These are phyloP conservation scores for Chascanopsetta lugubris DNA, from an alignment of 2,113 vertebrate genomes.

Conservation along the genomic window DNA sequence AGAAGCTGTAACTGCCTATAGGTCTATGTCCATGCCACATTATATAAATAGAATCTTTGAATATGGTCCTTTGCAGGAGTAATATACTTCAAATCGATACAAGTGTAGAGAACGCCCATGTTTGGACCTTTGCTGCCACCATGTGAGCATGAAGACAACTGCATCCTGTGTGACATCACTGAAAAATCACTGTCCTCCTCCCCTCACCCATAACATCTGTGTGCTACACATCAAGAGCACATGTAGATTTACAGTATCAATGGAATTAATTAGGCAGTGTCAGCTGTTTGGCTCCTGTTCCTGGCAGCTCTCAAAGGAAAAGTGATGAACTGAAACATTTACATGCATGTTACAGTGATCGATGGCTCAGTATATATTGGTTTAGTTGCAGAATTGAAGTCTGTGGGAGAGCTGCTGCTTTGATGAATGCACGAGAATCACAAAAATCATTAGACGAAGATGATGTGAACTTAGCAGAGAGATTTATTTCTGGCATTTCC, in stretches of 20 bases:
- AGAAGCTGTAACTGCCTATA: neutral
- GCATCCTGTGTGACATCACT: constrained; percentile 17
- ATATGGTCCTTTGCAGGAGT: neutral
- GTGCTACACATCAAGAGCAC: neutral
- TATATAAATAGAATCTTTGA: neutral
- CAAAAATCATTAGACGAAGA: neutral
- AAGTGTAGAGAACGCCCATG: neutral
- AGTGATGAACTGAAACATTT: neutral
- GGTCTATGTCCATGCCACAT: neutral
- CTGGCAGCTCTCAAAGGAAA: neutral
- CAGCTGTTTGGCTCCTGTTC: neutral
- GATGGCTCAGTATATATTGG: neutral
- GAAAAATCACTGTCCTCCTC: neutral
- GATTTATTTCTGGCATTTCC: neutral
- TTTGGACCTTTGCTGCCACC: constrained; percentile 71
- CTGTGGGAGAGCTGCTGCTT: neutral
- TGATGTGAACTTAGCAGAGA: neutral
- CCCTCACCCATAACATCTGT: neutral
- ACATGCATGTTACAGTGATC: neutral
- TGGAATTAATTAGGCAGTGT: neutral
- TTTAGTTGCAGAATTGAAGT: neutral
- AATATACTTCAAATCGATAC: neutral
- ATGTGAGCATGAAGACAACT: constrained; percentile 42
- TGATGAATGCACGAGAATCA: neutral
- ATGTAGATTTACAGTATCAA: neutral